Base-by-base conservation (phyloP, 2,797 vertebrate species). In the Myioborus miniatus region DNA sequence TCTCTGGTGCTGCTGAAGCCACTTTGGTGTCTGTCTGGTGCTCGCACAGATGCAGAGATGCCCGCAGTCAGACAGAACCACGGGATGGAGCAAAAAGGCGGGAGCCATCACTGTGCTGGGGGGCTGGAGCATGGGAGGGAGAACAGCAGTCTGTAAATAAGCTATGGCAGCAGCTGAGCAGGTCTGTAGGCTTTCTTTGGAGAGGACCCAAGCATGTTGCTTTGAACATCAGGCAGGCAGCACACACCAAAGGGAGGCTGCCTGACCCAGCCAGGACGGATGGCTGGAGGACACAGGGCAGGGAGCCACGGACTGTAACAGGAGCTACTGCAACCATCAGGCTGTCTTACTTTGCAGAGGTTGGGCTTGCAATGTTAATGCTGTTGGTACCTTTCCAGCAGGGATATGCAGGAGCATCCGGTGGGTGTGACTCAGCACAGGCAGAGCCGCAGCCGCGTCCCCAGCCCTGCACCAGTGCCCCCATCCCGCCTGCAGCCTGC, bases 351-450 rank as follows among this genome's bases (percentile, higher is more conserved):
- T 90, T 78, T 82, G 58, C 89, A 84, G 83, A 71, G 74, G 64
- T 17, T 37, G 77, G 90, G 29, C 78, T 95, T 6, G 5, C 74
- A 23, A 34, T 79, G 62, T 74, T 88, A 65, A 94, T 90, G 70
- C 39, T 81, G 11, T 94, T 95, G 94, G 89, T 93, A 41, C 71
- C 74, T 90, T 95, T 83, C 96, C 96, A 96, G 83, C 20, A 3
- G 80, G 90, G 86, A 90, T 79, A 32, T 44, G 89, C 75, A 60
- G 84, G 89, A 94, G 52, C 4, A 4, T 93, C 78, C 23, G 10
- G 60, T 12, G 8, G 63, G 56, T 2, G 37, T 96, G 95, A 96
- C 55, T 96, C 89, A 91, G 95, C 93, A 93, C 9, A 49, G 74
- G 44, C 79, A 85, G 87, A 79, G 82, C 84, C 18, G 46, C 95